These are phyloP conservation scores for Chalcis sispes DNA, from an alignment of 2,888 invertebrate species.

Conservation along the genomic window DNA sequence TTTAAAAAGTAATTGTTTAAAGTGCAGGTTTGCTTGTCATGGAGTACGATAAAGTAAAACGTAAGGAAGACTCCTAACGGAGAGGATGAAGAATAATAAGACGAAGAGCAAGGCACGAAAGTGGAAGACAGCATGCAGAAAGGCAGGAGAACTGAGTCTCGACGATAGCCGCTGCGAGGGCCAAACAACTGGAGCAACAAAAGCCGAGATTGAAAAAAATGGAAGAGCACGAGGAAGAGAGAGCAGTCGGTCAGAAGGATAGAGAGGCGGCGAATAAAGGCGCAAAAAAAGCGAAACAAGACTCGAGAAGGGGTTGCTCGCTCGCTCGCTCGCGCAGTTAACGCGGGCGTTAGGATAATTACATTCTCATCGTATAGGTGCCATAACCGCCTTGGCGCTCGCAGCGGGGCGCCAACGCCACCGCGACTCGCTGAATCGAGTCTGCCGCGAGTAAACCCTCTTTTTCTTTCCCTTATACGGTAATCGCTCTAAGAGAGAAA, in stretches of 20 bases:
- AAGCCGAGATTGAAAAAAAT: constrained; percentile 51
- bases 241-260: constrained; percentile 54
- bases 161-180: constrained; percentile 21
- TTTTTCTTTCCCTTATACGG: background rate
- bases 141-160: constrained; percentile 37
- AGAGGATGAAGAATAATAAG: constrained; percentile 8
- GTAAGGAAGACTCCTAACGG: background rate
- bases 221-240: constrained; percentile 49
- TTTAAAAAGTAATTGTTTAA: constrained; percentile 52
- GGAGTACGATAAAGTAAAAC: constrained; percentile 39
- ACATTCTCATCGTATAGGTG: constrained; percentile 65
- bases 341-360: constrained; percentile 68
- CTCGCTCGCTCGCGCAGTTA: constrained; percentile 53
- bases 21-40: constrained; percentile 39
- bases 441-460: background rate
- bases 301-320: constrained; percentile 50
- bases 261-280: constrained; percentile 50
- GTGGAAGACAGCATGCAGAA: background rate
- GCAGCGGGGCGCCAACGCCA: constrained; percentile 63
- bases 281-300: constrained; percentile 61
- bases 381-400: constrained; percentile 64
- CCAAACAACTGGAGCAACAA: constrained; percentile 48
- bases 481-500: too few species aligned
- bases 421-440: constrained; percentile 56
- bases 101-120: background rate